A percentile compares a stretch with the other conserved stretches of the same genome.
Conservation (phyloP, 2,888 invertebrate species). For the Tubiluchus corallicola region DNA sequence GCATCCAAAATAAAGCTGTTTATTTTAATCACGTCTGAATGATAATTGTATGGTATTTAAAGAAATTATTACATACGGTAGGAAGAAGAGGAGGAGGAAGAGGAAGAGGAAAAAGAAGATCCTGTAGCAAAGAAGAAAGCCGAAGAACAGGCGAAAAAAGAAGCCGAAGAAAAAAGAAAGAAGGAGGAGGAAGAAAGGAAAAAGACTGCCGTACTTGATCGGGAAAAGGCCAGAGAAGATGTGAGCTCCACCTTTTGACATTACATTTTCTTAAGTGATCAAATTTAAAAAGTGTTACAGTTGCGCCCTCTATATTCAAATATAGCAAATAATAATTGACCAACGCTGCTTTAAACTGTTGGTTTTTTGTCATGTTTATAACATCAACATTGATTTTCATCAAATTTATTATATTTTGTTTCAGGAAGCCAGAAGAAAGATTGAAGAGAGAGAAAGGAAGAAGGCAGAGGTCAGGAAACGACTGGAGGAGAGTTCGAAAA, state of each 20-base stretch:
- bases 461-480: conserved; percentile 96
- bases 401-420: conserved; percentile 1
- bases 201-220: neutral
- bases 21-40: too few species aligned
- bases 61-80: too few species aligned
- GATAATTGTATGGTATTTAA: too few species aligned
- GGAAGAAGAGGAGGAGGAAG: conserved; percentile 3
- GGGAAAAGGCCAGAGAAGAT: neutral
- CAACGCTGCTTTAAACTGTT: too few species aligned
- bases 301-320: too few species aligned
- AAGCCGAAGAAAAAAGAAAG: neutral
- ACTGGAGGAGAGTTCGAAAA: conserved; percentile 94
- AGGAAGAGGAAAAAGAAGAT: conserved; percentile 1
- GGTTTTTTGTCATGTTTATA: neutral
- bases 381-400: neutral
- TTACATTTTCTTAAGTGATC: neutral
- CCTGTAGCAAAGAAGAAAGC: neutral
- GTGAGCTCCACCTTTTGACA: neutral
- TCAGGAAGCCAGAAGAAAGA: conserved; percentile 91
- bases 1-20: too few species aligned
- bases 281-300: too few species aligned
- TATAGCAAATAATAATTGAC: too few species aligned
- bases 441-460: conserved; percentile 92
- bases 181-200: conserved; percentile 1
- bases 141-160: neutral